A percentile compares a stretch with the other conserved stretches of the same genome.
Evolutionary conservation across 37 sponge, comb jelly and placozoan genomes (phyloP).

Genomic region (Ianthella basta): DNA sequence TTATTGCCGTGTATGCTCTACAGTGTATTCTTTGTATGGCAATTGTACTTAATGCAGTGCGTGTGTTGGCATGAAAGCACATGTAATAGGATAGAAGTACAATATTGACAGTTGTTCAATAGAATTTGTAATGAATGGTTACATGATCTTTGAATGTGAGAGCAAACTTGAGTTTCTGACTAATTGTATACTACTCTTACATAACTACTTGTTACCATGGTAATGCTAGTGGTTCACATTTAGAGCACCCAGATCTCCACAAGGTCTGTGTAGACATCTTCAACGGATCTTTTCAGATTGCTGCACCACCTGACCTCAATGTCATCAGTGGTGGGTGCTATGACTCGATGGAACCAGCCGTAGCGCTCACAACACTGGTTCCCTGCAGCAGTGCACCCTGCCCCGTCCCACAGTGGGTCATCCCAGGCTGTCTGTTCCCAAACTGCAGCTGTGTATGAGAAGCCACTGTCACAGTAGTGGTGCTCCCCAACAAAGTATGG

Average conservation of each 20-base stretch:
- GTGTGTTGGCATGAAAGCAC: too few relatives aligned
- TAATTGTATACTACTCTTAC: too few relatives aligned
- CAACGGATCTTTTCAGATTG: not conserved
- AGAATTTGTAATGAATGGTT: too few relatives aligned
- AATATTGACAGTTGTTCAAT: too few relatives aligned
- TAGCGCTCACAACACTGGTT: slow-evolving; percentile 27
- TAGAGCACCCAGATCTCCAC: slow-evolving; percentile 31
- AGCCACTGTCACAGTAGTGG: slow-evolving; percentile 19
- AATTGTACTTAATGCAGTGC: too few relatives aligned
- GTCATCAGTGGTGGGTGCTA: not conserved
- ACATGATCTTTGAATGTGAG: too few relatives aligned
- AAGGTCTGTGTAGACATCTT: slow-evolving; percentile 31
- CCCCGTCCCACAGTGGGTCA: slow-evolving; percentile 29
- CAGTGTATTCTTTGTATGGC: too few relatives aligned
- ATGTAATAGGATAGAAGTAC: too few relatives aligned
- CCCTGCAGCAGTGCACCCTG: slow-evolving; percentile 27
- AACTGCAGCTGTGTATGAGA: not conserved
- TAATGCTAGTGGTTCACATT: not conserved
- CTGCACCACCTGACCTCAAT: slow-evolving; percentile 32
- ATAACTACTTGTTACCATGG: too few relatives aligned
- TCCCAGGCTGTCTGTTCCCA: slow-evolving; percentile 7
- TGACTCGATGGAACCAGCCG: slow-evolving; percentile 22
- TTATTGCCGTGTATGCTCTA: too few relatives aligned
- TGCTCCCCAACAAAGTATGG: slow-evolving; percentile 19
- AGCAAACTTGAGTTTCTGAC: too few relatives aligned